Conservation (phyloP, 2,888 invertebrate genomes). For the Enchytraeus crypticus region DNA sequence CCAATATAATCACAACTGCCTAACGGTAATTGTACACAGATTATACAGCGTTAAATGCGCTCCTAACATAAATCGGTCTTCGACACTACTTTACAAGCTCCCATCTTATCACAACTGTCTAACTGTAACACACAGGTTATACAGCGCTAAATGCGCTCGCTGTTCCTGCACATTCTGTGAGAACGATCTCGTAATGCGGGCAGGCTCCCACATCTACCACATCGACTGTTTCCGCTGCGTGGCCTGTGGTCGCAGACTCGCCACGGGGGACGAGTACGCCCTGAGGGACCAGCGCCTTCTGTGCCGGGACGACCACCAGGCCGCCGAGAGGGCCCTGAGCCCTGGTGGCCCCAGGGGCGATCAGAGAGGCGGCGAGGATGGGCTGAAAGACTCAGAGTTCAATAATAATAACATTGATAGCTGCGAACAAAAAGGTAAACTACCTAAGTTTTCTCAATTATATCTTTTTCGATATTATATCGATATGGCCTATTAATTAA, state of each 20-base stretch:
- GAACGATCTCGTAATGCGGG: conserved; percentile 11
- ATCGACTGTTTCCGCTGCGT: conserved; percentile 95
- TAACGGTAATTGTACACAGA: background rate
- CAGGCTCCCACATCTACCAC: conserved; percentile 89
- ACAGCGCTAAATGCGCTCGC: conserved; percentile 8
- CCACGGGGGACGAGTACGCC: conserved; percentile 96
- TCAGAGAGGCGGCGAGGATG: background rate
- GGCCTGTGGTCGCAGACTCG: conserved; percentile 57
- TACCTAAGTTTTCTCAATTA: too few relatives aligned
- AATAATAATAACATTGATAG: background rate
- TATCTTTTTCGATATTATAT: too few relatives aligned
- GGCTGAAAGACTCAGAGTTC: background rate
- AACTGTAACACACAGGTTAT: conserved; percentile 1
- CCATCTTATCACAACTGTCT: too few relatives aligned
- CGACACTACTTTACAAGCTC: too few relatives aligned
- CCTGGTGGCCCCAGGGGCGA: background rate
- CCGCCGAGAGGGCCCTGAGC: background rate
- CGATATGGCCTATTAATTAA: too few relatives aligned
- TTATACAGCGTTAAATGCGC: conserved; percentile 9
- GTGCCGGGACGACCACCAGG: background rate
- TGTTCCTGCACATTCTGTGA: conserved; percentile 7
- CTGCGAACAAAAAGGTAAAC: too few relatives aligned
- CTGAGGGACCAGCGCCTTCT: conserved; percentile 48
- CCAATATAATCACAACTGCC: too few relatives aligned
- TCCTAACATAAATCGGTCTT: too few relatives aligned